Evolutionary conservation across 2,797 vertebrate species (phyloP).

Genomic region (Clarias platycephalus): DNA sequence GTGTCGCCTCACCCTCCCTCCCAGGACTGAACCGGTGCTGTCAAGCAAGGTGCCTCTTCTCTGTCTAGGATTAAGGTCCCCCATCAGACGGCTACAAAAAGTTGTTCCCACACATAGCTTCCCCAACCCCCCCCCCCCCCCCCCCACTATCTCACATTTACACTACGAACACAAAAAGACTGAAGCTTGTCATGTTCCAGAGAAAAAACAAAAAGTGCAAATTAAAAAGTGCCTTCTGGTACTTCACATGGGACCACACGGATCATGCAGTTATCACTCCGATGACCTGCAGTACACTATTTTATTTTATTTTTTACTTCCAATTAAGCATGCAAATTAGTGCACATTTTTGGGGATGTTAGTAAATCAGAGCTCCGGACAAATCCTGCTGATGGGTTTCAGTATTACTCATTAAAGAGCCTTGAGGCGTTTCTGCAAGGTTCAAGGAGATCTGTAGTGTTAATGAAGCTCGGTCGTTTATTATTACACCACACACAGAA

Average conservation of each 20-base stretch:
- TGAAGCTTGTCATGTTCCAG: neutral
- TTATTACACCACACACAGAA: neutral
- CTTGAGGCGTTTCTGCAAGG: neutral
- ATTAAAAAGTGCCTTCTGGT: neutral
- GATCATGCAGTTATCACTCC: neutral
- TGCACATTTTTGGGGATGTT: neutral
- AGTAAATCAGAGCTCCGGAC: neutral
- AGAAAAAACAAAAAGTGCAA: neutral
- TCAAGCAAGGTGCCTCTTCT: too few species aligned
- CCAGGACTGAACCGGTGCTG: too few species aligned
- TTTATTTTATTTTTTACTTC: neutral
- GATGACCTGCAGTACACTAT: neutral
- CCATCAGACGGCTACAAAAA: too few species aligned
- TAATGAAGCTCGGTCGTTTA: neutral
- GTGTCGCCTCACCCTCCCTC: too few species aligned
- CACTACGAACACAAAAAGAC: too few species aligned
- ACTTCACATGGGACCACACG: neutral
- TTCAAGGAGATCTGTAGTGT: neutral
- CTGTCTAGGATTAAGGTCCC: too few species aligned
- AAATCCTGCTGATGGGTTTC: neutral
- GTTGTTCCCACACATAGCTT: too few species aligned
- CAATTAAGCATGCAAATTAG: neutral
- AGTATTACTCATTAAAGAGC: neutral
- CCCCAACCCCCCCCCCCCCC: too few species aligned
- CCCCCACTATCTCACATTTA: too few species aligned